Conservation (phyloP, 2,797 vertebrate genomes). For the Odontamblyopus rebecca region DNA sequence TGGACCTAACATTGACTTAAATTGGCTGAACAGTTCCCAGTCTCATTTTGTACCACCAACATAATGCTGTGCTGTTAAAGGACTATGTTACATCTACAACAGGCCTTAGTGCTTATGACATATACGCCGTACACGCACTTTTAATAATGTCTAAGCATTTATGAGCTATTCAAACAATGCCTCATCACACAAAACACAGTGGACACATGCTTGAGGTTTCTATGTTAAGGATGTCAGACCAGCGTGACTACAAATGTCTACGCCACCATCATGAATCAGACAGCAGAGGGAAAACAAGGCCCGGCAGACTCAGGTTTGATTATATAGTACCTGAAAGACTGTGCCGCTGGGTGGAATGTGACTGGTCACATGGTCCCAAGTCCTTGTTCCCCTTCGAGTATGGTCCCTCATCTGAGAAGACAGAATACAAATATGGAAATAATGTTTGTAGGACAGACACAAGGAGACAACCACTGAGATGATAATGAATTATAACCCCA, state of each 20-base stretch:
- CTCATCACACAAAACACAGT: slow-evolving; percentile 35
- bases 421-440: slow-evolving; percentile 36
- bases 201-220: slow-evolving; percentile 12
- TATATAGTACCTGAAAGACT: slow-evolving; percentile 90
- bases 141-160: slow-evolving; percentile 56
- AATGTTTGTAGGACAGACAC: slow-evolving; percentile 23
- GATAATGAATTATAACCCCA: neutral
- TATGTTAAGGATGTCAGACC: neutral
- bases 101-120: slow-evolving; percentile 56
- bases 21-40: slow-evolving; percentile 7
- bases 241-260: slow-evolving; percentile 13
- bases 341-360: slow-evolving; percentile 85
- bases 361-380: slow-evolving; percentile 74
- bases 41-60: slow-evolving; percentile 60
- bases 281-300: slow-evolving; percentile 24
- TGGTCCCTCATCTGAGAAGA: slow-evolving; percentile 89
- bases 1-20: neutral
- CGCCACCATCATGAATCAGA: slow-evolving; percentile 29
- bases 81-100: slow-evolving; percentile 26
- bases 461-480: slow-evolving; percentile 24
- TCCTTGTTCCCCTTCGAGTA: slow-evolving; percentile 93
- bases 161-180: slow-evolving; percentile 28
- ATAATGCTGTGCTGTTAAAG: slow-evolving; percentile 61
- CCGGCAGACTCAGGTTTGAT: slow-evolving; percentile 25
- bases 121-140: slow-evolving; percentile 54